These are phyloP conservation scores for Hepsetus odoe DNA, from an alignment of 2,113 vertebrate species.

Conservation along the genomic window DNA sequence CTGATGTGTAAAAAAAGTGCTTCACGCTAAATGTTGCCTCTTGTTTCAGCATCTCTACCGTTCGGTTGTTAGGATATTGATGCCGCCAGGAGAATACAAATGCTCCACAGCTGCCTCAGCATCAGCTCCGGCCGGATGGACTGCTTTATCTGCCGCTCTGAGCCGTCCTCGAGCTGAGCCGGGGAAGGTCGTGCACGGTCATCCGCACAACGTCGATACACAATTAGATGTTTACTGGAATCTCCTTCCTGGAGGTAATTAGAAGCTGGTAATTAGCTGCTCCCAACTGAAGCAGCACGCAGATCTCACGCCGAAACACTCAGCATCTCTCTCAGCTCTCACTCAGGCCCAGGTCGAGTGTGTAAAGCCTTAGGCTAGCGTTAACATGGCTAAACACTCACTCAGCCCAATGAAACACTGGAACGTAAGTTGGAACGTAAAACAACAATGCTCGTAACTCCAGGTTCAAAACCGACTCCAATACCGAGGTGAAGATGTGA, in stretches of 20 bases:
- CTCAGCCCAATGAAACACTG: no score
- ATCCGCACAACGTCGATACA: conserved; percentile 77
- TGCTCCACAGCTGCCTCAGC: neutral
- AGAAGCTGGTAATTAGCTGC: conserved; percentile 73
- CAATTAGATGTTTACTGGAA: conserved; percentile 76
- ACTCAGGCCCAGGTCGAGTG: neutral
- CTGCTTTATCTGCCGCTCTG: conserved; percentile 54
- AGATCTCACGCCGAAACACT: conserved; percentile 7
- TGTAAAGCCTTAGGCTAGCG: neutral
- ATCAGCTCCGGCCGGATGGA: conserved; percentile 33
- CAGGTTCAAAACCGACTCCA: no score
- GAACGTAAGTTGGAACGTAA: no score
- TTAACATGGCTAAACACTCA: neutral
- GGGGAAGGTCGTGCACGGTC: conserved; percentile 68
- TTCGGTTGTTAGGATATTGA: conserved; percentile 1
- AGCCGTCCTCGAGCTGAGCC: conserved; percentile 64
- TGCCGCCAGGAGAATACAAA: conserved; percentile 11
- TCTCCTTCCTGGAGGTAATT: conserved; percentile 72
- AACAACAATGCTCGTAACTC: no score
- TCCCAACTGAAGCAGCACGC: conserved; percentile 68
- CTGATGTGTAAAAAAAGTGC: neutral
- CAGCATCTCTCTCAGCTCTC: conserved; percentile 1
- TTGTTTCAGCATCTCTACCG: neutral
- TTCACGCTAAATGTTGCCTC: conserved; percentile 4
- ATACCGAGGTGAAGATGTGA: no score